Evolutionary conservation across 2,113 vertebrate species (phyloP), one percentile per base, ranked within the genome.

Genomic region (Martes martes): DNA sequence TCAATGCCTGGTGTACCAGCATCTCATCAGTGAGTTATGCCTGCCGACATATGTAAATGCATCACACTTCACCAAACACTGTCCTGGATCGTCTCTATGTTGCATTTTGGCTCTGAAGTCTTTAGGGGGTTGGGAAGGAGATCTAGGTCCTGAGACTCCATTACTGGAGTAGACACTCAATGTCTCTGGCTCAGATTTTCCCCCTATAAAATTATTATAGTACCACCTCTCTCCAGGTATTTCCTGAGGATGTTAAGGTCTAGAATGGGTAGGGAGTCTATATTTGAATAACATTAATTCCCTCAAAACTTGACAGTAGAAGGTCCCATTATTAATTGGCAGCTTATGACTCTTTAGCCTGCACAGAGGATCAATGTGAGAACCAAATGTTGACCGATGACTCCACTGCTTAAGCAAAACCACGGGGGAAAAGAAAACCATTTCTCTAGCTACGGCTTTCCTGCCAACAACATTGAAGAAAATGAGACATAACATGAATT

Each of bases 401-500:
- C 42, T 55, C 61, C 10, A 23, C 13, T 24, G 79, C 74, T 89
- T 50, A 65, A 94, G 59, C n/a, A 86, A 96, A 95, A 92, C 42
- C 95, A 74, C 31, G 28, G 78, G 83, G 90, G 94, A 81, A 80
- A 0, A 2, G 93, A 98, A 94, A 71, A 5, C 3, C 21, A 61
- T 92, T 84, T 67, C 81, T 95, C 71, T 89, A 93, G n/a, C 76
- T 89, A 0, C 18, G 55, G 9, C 6, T 47, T 89, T 71, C 42
- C 91, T 9, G 36, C 79, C 78, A 83, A 84, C 76, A 94, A 28
- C 31, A 52, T 0, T 89, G 90, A 94, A 83, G 63, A 94, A 97
- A 98, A 97, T 76, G 45, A 80, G 52, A 90, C 67, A 71, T 80
- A 96, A 95, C 85, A 71, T 73, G 59, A 97, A 95, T 3, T 80